Percentiles rank a stretch among this genome's conserved stretches.
Evolutionary conservation across 2,797 vertebrate genomes (phyloP).

Genomic region (Australoheros facetus): DNA sequence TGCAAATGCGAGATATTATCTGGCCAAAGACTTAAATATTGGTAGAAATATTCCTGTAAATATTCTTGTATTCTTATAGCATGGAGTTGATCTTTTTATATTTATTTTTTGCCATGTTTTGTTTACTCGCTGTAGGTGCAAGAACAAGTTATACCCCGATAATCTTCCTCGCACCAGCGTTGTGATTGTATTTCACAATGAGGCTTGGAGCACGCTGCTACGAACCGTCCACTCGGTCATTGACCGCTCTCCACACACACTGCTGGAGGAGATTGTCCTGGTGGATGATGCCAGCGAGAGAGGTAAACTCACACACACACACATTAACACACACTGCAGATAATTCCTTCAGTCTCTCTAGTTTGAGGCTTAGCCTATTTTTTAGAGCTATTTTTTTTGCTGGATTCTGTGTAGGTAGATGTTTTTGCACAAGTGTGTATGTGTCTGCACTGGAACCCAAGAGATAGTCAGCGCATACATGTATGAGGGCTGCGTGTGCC

Average conservation of each 20-base stretch:
- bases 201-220: constrained; percentile 96
- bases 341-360: constrained; percentile 57
- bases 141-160: constrained; percentile 95
- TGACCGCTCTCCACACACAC: constrained; percentile 91
- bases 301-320: constrained; percentile 77
- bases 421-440: constrained; percentile 4
- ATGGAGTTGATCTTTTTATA: background rate
- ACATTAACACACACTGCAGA: constrained; percentile 21
- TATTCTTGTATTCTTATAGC: background rate
- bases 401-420: constrained; percentile 14
- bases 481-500: constrained; percentile 46
- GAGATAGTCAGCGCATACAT: constrained; percentile 37
- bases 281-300: constrained; percentile 98
- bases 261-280: constrained; percentile 95
- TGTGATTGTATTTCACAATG: constrained; percentile 98
- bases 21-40: background rate
- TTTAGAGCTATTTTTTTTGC: constrained; percentile 45
- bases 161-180: constrained; percentile 95
- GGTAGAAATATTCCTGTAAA: background rate
- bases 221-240: constrained; percentile 97
- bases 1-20: background rate
- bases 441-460: background rate
- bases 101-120: background rate
- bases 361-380: constrained; percentile 68
- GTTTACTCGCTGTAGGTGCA: constrained; percentile 84